phyloP scores from a whole-genome alignment of 2,797 vertebrate species.

The Lepilemur septentrionalis region DNA sequence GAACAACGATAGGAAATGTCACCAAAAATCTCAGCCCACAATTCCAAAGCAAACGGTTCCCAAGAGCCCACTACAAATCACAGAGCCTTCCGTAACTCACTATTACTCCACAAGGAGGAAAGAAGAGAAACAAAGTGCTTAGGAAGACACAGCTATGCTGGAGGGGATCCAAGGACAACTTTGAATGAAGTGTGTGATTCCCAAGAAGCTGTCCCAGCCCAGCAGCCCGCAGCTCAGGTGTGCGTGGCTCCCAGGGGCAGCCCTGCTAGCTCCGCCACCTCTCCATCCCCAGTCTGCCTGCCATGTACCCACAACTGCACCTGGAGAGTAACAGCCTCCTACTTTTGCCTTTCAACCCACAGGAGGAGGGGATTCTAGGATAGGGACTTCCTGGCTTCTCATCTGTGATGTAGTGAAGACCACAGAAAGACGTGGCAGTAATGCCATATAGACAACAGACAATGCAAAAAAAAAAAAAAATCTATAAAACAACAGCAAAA shows the following conservation, averaged over 20 bases:
- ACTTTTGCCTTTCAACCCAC: background rate
- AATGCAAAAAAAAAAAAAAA: background rate
- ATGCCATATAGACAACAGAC: background rate
- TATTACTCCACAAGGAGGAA: background rate
- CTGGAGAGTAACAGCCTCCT: background rate
- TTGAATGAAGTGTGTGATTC: background rate
- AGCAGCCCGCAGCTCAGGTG: background rate
- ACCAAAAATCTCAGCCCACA: background rate
- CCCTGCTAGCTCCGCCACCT: background rate
- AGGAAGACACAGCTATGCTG: background rate
- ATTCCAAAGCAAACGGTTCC: background rate
- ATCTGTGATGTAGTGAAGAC: background rate
- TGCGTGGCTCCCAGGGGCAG: background rate
- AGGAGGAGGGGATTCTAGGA: background rate
- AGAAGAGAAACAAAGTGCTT: background rate
- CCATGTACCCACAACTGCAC: background rate
- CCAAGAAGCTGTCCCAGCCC: background rate
- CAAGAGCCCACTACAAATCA: background rate
- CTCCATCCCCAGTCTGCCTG: accelerated
- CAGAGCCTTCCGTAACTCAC: background rate
- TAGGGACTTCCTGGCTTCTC: background rate
- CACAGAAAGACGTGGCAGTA: background rate
- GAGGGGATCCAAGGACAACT: background rate
- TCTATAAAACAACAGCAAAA: background rate
- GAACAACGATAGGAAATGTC: background rate